Conservation (phyloP, 2,888 invertebrate species). For the Apoda limacodes region DNA sequence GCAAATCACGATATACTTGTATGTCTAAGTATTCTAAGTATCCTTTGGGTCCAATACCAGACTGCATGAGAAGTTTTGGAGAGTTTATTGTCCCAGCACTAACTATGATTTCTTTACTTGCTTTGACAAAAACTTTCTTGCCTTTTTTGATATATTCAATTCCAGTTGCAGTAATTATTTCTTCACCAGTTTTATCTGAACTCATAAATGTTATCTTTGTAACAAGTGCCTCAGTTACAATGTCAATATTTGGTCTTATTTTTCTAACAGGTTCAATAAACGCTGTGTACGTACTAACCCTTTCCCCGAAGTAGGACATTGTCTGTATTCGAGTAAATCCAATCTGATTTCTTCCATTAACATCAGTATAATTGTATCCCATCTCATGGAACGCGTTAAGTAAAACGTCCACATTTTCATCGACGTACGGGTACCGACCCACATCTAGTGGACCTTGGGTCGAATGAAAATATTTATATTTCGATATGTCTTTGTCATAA, state of each 20-base stretch:
- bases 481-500: constrained; percentile 55
- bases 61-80: constrained; percentile 56
- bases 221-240: constrained; percentile 51
- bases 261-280: constrained; percentile 55
- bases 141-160: constrained; percentile 54
- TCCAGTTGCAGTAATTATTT: constrained; percentile 33
- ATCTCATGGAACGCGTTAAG: constrained; percentile 54
- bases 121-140: constrained; percentile 37
- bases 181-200: constrained; percentile 23
- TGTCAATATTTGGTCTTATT: constrained; percentile 42
- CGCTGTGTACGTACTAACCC: constrained; percentile 56
- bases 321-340: constrained; percentile 61
- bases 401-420: constrained; percentile 53
- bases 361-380: constrained; percentile 56
- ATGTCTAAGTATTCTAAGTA: constrained; percentile 57
- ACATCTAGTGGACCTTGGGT: constrained; percentile 57
- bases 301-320: constrained; percentile 54
- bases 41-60: constrained; percentile 54
- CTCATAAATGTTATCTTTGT: constrained; percentile 44
- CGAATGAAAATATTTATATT: constrained; percentile 53
- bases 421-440: constrained; percentile 52
- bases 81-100: constrained; percentile 56
- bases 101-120: constrained; percentile 48
- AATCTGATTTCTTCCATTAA: constrained; percentile 53
- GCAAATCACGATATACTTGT: constrained; percentile 39